Evolutionary conservation across 2,797 vertebrate species (phyloP), one percentile per base, ranked within the genome.

Genomic region (Arnoldichthys spilopterus): DNA sequence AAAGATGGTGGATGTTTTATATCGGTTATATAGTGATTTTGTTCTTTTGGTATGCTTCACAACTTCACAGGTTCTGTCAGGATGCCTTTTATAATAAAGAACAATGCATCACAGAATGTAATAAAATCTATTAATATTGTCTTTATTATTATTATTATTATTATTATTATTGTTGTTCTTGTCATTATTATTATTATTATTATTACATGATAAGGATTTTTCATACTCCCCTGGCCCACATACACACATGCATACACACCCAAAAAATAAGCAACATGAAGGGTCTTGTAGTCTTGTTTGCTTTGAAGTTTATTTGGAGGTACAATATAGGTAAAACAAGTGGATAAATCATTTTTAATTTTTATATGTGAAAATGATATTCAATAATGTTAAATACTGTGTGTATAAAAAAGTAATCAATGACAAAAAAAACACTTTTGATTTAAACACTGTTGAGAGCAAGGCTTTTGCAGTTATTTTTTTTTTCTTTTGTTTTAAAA

Each of bases 331-430:
- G 81, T 61, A 83, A 13, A 84, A 79, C 47, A 81, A 80, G 77
- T 76, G 75, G 80, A 81, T 82, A 78, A 79, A 51, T 81, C 72
- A 74, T 76, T 77, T 80, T 58, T 82, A 59, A 83, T 81, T 81
- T 51, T 66, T 74, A 84, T 84, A 74, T 76, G 74, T 78, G 72
- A 80, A 86, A 86, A 82, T 58, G 47, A 76, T 67, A 82, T 82
- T 83, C 79, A 83, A 84, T 85, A 83, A 70, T 67, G 79, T 85
- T 82, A 85, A 89, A 89, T 86, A 85, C 82, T 85, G 81, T 78
- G 77, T 74, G 72, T 86, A 88, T 85, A 85, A 88, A 86, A 84
- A 82, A 56, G 59, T 69, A 53, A 72, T 77, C 51, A 82, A 72
- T 76, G 32, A 54, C 72, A 80, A 82, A 80, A 63, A 82, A 74